These are phyloP conservation scores for Emmelina monodactyla DNA, from an alignment of 2,888 invertebrate species.

Conservation along the genomic window DNA sequence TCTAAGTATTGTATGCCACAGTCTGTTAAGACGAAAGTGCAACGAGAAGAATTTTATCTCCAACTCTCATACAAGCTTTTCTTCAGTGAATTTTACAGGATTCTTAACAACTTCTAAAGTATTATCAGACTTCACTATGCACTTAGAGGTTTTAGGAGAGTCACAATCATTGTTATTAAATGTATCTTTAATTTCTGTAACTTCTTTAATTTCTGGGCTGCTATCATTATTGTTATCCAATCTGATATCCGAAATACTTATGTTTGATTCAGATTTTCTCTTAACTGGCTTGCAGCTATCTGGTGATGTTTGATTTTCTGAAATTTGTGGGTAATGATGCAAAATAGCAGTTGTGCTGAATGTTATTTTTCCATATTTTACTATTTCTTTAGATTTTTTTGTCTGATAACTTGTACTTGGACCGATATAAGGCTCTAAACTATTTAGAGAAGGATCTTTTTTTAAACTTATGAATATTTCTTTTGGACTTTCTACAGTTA, in stretches of 20 bases:
- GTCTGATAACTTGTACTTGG: slow-evolving; percentile 41
- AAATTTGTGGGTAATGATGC: slow-evolving; percentile 54
- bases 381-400: slow-evolving; percentile 39
- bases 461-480: slow-evolving; percentile 16
- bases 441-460: slow-evolving; percentile 21
- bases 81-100: slow-evolving; percentile 51
- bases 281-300: slow-evolving; percentile 3
- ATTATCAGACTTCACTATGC: slow-evolving; percentile 24
- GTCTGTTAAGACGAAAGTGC: slow-evolving; percentile 29
- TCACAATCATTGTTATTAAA: slow-evolving; percentile 47
- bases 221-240: slow-evolving; percentile 42
- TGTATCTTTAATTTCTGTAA: slow-evolving; percentile 21
- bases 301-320: slow-evolving; percentile 19
- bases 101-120: slow-evolving; percentile 32
- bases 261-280: slow-evolving; percentile 39
- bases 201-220: slow-evolving; percentile 18
- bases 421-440: slow-evolving; percentile 29
- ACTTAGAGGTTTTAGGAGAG: slow-evolving; percentile 21
- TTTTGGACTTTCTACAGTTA: slow-evolving; percentile 22
- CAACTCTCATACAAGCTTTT: slow-evolving; percentile 57
- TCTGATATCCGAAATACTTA: slow-evolving; percentile 21
- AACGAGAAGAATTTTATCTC: slow-evolving; percentile 31
- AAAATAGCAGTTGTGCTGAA: slow-evolving; percentile 55
- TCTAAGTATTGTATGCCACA: slow-evolving; percentile 25
- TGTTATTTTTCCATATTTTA: slow-evolving; percentile 55